phyloP scores from a whole-genome alignment of 2,888 invertebrate genomes.

The Yponomeuta plumbellus region DNA sequence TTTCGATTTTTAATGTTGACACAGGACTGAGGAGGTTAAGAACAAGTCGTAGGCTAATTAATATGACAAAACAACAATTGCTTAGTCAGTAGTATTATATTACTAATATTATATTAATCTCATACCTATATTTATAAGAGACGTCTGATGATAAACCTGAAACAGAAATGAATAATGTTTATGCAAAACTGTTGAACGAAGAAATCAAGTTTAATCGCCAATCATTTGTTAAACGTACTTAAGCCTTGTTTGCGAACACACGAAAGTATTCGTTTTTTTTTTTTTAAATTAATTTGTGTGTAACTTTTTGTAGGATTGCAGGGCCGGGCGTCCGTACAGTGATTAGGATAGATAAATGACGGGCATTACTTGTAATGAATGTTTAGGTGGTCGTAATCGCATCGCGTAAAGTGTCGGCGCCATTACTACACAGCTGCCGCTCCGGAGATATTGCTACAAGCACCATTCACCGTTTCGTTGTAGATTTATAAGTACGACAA shows the following conservation, averaged over 20 bases:
- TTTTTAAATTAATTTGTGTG: not conserved
- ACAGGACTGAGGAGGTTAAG: too few relatives aligned
- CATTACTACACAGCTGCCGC: constrained; percentile 73
- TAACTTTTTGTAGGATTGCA: not conserved
- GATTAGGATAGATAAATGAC: constrained; percentile 75
- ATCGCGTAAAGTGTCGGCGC: constrained; percentile 74
- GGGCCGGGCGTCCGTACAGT: constrained; percentile 54
- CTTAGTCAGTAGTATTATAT: too few relatives aligned
- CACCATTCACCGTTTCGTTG: constrained; percentile 51
- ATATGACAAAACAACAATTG: too few relatives aligned
- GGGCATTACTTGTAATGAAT: constrained; percentile 76
- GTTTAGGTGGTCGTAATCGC: constrained; percentile 76
- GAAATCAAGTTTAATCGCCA: not conserved
- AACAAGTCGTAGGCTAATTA: too few relatives aligned
- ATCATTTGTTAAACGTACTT: not conserved
- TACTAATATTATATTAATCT: too few relatives aligned
- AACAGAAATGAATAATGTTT: not conserved
- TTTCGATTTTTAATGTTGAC: too few relatives aligned
- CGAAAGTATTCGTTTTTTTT: not conserved
- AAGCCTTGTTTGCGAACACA: not conserved
- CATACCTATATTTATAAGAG: too few relatives aligned
- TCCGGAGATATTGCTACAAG: constrained; percentile 68
- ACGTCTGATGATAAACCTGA: not conserved
- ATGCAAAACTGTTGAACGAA: not conserved
- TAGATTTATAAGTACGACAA: not conserved